Evolutionary conservation across 2,797 vertebrate species (phyloP).

Genomic region (Benthosema pterotum): DNA sequence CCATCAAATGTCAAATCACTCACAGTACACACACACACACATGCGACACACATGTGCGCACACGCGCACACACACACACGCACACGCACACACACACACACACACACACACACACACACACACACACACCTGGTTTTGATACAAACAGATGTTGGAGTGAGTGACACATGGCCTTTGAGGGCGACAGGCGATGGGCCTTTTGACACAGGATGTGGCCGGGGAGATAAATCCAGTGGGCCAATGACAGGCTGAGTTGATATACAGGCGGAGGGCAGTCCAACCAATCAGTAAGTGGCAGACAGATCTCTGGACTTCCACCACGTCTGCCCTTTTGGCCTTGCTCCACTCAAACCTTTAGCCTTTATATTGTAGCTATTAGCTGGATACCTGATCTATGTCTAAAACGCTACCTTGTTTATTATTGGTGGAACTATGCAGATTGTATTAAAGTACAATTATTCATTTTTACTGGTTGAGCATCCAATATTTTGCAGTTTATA

Average conservation of each 20-base stretch:
- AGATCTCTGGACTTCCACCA: slow-evolving; percentile 53
- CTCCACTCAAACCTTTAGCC: slow-evolving; percentile 28
- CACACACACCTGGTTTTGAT: slow-evolving; percentile 3
- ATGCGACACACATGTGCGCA: neutral
- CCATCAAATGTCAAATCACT: neutral
- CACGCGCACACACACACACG: neutral
- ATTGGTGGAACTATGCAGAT: no score
- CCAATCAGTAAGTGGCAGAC: slow-evolving; percentile 66
- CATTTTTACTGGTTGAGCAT: no score
- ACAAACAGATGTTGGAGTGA: slow-evolving; percentile 55
- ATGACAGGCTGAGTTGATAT: slow-evolving; percentile 63
- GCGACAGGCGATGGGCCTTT: slow-evolving; percentile 54
- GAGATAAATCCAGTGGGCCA: slow-evolving; percentile 62
- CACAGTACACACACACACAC: neutral
- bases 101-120: neutral
- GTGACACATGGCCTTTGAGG: slow-evolving; percentile 49
- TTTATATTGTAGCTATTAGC: no score
- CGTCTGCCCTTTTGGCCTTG: neutral
- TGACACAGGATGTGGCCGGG: slow-evolving; percentile 55
- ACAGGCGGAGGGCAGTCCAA: slow-evolving; percentile 57
- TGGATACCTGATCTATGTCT: no score
- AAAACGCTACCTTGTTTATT: no score
- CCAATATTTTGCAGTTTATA: no score
- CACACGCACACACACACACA: neutral
- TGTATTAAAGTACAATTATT: no score